These are phyloP conservation scores for Cataglyphis hispanica DNA, from an alignment of 1,140 invertebrate species.

Conservation along the genomic window DNA sequence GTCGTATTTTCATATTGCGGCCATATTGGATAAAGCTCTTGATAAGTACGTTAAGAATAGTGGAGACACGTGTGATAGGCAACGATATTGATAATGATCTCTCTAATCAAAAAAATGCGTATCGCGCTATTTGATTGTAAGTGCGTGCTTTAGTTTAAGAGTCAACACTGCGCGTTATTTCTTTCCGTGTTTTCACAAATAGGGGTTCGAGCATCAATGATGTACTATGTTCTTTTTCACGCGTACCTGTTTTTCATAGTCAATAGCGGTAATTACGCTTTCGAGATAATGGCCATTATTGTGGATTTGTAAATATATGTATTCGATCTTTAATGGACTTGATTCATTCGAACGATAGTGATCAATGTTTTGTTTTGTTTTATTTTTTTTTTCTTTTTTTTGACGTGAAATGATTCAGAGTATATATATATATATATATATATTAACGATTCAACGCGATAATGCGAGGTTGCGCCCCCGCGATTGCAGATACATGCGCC, in stretches of 20 bases:
- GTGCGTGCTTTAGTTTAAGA: constrained; percentile 22
- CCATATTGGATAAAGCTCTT: neutral
- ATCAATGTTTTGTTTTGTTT: too few species aligned
- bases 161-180: neutral
- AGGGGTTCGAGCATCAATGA: neutral
- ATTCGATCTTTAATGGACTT: neutral
- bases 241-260: constrained; percentile 51
- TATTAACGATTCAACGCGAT: neutral
- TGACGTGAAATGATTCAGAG: neutral
- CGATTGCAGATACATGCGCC: neutral
- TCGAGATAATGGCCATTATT: constrained; percentile 1
- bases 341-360: constrained; percentile 16
- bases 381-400: neutral
- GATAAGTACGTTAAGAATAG: neutral
- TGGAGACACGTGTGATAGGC: constrained; percentile 30
- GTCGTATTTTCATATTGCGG: too few species aligned
- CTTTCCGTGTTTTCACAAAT: neutral
- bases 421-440: too few species aligned
- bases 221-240: neutral
- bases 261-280: constrained; percentile 31
- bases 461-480: constrained; percentile 12
- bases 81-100: constrained; percentile 54
- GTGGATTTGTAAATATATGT: neutral
- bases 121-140: constrained; percentile 1
- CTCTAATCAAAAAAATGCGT: constrained; percentile 22